phyloP scores from a whole-genome alignment of 2,888 invertebrate species.

The Cheilosia grossa region DNA sequence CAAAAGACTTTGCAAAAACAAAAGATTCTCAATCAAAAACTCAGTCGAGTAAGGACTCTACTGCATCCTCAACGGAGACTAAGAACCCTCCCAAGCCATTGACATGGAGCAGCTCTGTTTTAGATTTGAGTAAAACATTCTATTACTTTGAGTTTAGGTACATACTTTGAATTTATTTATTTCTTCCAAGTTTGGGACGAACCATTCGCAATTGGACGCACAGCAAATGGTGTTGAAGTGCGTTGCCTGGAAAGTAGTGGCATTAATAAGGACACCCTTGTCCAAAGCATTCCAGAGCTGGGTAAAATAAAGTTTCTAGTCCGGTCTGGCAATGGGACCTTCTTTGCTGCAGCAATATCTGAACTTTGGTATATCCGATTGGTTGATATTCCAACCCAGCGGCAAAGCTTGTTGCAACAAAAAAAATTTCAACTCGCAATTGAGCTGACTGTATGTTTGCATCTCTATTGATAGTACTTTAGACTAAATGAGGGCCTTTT shows the following conservation, averaged over 20 bases:
- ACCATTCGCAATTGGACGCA: constrained; percentile 94
- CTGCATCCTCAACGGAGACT: constrained; percentile 72
- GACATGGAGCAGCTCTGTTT: constrained; percentile 80
- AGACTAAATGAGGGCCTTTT: background rate
- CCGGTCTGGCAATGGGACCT: constrained; percentile 89
- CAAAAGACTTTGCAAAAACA: constrained; percentile 84
- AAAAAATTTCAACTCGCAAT: constrained; percentile 97
- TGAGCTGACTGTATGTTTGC: constrained; percentile 90
- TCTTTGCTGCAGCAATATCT: constrained; percentile 94
- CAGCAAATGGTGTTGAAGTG: constrained; percentile 92
- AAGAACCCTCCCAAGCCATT: constrained; percentile 77
- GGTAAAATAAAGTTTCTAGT: constrained; percentile 90
- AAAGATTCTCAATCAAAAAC: constrained; percentile 75
- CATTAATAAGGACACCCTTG: constrained; percentile 84
- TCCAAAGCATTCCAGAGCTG: constrained; percentile 91
- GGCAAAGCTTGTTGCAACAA: constrained; percentile 91
- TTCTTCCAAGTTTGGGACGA: constrained; percentile 90
- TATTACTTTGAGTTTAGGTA: background rate
- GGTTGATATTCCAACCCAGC: constrained; percentile 92
- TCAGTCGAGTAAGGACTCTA: constrained; percentile 69
- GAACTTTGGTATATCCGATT: constrained; percentile 95
- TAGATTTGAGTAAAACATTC: constrained; percentile 78
- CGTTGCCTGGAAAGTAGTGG: constrained; percentile 92
- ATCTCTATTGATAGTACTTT: background rate
- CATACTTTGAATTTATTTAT: constrained; percentile 8